Base-by-base conservation (phyloP, 1,140 invertebrate species). In the Parapsyche elsis region DNA sequence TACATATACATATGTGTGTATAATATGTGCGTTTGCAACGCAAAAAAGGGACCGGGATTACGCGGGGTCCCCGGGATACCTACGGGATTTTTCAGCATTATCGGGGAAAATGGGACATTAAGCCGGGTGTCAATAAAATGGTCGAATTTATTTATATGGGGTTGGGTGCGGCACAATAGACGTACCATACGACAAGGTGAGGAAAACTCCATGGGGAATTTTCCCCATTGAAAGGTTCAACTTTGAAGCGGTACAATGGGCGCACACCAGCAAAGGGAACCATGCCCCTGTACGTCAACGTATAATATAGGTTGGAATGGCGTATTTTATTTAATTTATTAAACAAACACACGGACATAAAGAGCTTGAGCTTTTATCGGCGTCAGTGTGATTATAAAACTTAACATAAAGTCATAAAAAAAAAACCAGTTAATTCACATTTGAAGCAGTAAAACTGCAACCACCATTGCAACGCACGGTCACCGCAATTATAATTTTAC, bases 91-190 rank as follows among this genome's bases (percentile, higher is more conserved):
- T 67, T 67, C 23, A 30, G 64, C 64, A 67, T 67, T 67, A 67
- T 67, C 64, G 64, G 24, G 64, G 24, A 67, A 67, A 67, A 67
- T 67, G 64, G 64, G 64, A 67, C 64, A 67, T 67, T 67, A 67
- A 67, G 64, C 64, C 64, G 21, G 64, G 64, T 67, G 64, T 67
- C 64, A 67, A 67, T 67, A 67, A 67, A 67, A 67, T 23, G 64
- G 64, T 26, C 64, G 64, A 67, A 67, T 67, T 67, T 67, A 67
- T 67, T 67, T 67, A 67, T 67, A 24, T 67, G 64, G 64, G 64
- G 24, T 23, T 16, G 49, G 24, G 21, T 0, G 64, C 21, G 59
- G n/a, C 59, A 19, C 64, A 24, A 53, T 67, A 23, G 64, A 9
- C 64, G 64, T 53, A 14, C 49, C 49, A 23, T 1, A 61, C 16